Conservation (phyloP, 2,797 vertebrate genomes). For the Carapus acus region DNA sequence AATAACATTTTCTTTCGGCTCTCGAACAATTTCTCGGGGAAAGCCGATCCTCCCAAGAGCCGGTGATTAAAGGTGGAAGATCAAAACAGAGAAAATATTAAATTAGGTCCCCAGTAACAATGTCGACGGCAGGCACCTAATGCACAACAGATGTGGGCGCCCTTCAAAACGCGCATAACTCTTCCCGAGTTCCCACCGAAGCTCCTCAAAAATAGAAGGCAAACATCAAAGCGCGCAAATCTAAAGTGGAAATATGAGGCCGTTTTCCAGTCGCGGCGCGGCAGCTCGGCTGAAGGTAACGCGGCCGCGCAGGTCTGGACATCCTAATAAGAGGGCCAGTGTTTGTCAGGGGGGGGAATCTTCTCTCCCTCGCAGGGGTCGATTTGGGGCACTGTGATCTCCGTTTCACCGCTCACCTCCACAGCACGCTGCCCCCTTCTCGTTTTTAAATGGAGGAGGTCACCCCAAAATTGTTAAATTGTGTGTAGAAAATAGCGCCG, state of each 20-base stretch:
- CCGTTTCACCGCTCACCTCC: slow-evolving; percentile 64
- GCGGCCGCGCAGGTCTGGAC: slow-evolving; percentile 41
- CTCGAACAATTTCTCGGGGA: slow-evolving; percentile 92
- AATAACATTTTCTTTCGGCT: slow-evolving; percentile 99
- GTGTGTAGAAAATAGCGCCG: slow-evolving; percentile 64
- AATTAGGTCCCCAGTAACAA: slow-evolving; percentile 97
- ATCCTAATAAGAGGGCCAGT: slow-evolving; percentile 63
- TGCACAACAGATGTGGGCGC: slow-evolving; percentile 91
- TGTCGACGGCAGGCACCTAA: slow-evolving; percentile 93
- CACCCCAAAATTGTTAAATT: slow-evolving; percentile 69
- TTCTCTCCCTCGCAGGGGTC: slow-evolving; percentile 61
- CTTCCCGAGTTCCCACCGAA: slow-evolving; percentile 67
- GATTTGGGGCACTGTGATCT: slow-evolving; percentile 63
- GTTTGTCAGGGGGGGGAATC: slow-evolving; percentile 60
- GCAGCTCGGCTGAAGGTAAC: slow-evolving; percentile 46
- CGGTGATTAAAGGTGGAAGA: slow-evolving; percentile 98
- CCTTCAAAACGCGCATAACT: slow-evolving; percentile 72
- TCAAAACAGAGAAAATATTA: slow-evolving; percentile 98
- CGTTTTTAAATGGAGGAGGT: slow-evolving; percentile 65
- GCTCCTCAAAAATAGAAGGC: slow-evolving; percentile 69
- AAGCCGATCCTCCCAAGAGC: slow-evolving; percentile 93
- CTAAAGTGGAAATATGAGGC: slow-evolving; percentile 58
- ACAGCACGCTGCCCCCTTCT: slow-evolving; percentile 62
- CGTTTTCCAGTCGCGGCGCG: slow-evolving; percentile 38
- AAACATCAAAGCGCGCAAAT: slow-evolving; percentile 69